These are phyloP conservation scores for Paralichthys olivaceus DNA, from an alignment of 2,113 vertebrate species.

Conservation along the genomic window DNA sequence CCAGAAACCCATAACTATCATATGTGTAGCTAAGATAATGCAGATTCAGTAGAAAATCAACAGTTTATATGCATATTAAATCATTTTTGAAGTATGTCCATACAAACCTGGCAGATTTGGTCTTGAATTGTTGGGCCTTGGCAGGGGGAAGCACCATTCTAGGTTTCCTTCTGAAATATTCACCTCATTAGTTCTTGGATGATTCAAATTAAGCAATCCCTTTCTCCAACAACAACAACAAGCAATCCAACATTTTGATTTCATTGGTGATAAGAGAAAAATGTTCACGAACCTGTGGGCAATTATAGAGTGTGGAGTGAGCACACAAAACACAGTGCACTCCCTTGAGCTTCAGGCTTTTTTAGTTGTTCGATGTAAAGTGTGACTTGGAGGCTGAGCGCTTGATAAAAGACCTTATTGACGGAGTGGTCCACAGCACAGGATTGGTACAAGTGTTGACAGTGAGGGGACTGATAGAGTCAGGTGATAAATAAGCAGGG, in stretches of 20 bases:
- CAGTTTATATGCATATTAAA: no score
- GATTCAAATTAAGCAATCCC: no score
- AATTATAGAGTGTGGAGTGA: not conserved
- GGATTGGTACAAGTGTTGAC: slow-evolving; percentile 18
- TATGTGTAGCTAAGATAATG: no score
- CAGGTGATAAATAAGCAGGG: slow-evolving; percentile 6
- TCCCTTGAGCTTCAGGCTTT: not conserved
- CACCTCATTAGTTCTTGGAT: no score
- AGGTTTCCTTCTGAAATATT: no score
- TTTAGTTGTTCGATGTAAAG: not conserved
- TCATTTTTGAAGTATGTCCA: no score
- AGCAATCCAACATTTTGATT: not conserved
- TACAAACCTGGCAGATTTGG: no score
- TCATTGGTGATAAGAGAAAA: not conserved
- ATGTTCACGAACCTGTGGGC: not conserved
- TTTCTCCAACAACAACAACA: no score
- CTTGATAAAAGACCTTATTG: slow-evolving; percentile 31
- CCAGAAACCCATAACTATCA: no score
- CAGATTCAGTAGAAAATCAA: no score
- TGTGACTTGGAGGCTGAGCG: not conserved
- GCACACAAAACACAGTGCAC: not conserved
- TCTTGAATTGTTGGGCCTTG: no score
- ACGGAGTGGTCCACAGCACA: slow-evolving; percentile 1
- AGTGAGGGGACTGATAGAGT: not conserved
- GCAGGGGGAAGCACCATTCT: no score